Conservation (phyloP, 2,113 vertebrate genomes). For the Alces alces region DNA sequence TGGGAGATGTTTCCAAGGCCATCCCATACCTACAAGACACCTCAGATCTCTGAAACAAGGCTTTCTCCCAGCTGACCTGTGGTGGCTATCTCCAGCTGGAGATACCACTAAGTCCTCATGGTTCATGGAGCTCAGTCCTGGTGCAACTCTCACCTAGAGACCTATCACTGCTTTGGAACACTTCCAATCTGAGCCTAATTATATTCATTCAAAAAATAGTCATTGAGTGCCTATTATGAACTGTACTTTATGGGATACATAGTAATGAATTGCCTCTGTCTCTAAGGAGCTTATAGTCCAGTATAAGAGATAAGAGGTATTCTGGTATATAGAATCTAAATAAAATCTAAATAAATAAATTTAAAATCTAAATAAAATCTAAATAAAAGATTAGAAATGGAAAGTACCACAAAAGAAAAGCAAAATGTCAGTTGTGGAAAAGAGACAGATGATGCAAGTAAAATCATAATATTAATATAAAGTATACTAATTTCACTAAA, state of each 20-base stretch:
- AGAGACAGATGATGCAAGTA: background rate
- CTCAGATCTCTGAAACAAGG: background rate
- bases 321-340: background rate
- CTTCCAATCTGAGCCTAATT: background rate
- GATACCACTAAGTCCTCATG: background rate
- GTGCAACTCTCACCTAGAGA: background rate
- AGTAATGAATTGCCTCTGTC: background rate
- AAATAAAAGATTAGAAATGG: background rate
- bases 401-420: background rate
- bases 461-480: background rate
- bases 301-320: background rate
- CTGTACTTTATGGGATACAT: background rate
- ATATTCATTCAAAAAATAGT: background rate
- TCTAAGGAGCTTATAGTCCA: background rate
- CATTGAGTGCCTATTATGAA: background rate
- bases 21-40: background rate
- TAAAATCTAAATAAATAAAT: background rate
- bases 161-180: background rate
- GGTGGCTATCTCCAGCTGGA: background rate
- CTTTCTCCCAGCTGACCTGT: background rate
- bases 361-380: background rate
- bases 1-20: background rate
- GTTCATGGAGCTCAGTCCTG: background rate
- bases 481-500: background rate
- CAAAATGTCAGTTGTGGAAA: background rate